Evolutionary conservation across 2,888 invertebrate genomes (phyloP), one percentile per base, ranked within the genome.

Genomic region (Adela reaumurella): DNA sequence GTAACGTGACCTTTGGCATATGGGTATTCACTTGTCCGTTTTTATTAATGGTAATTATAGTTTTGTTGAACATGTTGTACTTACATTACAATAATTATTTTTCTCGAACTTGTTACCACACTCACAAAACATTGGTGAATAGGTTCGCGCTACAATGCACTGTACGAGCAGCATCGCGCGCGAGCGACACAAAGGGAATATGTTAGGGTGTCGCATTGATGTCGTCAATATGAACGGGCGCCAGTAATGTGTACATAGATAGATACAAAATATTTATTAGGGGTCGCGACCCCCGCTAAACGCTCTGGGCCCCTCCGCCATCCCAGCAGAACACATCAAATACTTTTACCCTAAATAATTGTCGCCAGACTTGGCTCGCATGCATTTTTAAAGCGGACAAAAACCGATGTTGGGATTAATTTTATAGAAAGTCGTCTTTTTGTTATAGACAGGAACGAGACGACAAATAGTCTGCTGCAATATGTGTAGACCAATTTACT

Each of bases 291-390:
- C 68, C n/a, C 64, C 59, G 29, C 46, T 43, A 49, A 51, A 42
- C 44, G 46, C 49, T 48, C 19, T 48, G 59, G 8, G 8, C 59
- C 61, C 59, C 59, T 60, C 45, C 49, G 50, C 29, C 42, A 55
- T 51, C 60, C 11, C 6, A 35, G 14, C n/a, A 8, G 35, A 35
- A 35, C 35, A 59, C 60, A 63, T 62, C 62, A 64, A 70, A 70
- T 67, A 65, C 65, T 66, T 61, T 60, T 62, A 67, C 68, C 70
- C 70, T 57, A 45, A 62, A 60, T 62, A 43, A 47, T 47, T 17
- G 17, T n/a, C 24, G 46, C 2, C 24, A 24, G 24, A 24, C 24
- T 24, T 24, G 5, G 24, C 24, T 8, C 24, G 19, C 42, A 18
- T 19, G 46, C 11, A 17, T 16, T 17, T 16, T 17, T 5, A 42